A percentile compares a stretch with the other conserved stretches of the same genome.
These are phyloP conservation scores for human (Homo sapiens) DNA, from an alignment of 2,113 vertebrate genomes.

Conservation along the genomic window DNA sequence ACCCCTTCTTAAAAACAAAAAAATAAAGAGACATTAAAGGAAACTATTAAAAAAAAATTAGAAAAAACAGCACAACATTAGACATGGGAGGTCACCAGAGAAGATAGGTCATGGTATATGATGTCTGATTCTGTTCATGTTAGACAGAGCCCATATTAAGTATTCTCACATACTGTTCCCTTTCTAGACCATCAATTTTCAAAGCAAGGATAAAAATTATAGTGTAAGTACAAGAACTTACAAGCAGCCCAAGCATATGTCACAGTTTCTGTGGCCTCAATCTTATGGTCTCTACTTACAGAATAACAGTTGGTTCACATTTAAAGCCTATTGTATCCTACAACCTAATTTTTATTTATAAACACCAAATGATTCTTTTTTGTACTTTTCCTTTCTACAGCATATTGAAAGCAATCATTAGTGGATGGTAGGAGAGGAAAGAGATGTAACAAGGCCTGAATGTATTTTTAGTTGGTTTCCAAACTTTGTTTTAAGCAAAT, in stretches of 20 bases:
- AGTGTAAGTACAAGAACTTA: background rate
- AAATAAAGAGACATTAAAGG: background rate
- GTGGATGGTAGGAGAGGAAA: background rate
- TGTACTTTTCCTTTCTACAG: background rate
- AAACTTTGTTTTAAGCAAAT: background rate
- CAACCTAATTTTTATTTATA: background rate
- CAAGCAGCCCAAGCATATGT: background rate
- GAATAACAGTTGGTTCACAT: background rate
- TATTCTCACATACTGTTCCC: background rate
- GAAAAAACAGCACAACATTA: background rate
- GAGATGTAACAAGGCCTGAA: background rate
- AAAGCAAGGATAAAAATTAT: background rate
- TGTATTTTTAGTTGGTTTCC: background rate
- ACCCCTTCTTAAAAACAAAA: background rate
- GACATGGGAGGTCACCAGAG: background rate
- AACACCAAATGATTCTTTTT: background rate
- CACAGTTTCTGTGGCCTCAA: background rate
- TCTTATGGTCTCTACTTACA: background rate
- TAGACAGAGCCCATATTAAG: background rate
- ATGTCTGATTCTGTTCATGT: background rate
- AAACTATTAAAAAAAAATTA: background rate
- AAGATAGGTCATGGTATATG: background rate
- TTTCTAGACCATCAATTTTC: background rate
- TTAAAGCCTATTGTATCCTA: background rate
- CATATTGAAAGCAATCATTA: background rate